These are phyloP conservation scores for Podotricha telesiphe DNA, from an alignment of 2,888 invertebrate species.

Conservation along the genomic window DNA sequence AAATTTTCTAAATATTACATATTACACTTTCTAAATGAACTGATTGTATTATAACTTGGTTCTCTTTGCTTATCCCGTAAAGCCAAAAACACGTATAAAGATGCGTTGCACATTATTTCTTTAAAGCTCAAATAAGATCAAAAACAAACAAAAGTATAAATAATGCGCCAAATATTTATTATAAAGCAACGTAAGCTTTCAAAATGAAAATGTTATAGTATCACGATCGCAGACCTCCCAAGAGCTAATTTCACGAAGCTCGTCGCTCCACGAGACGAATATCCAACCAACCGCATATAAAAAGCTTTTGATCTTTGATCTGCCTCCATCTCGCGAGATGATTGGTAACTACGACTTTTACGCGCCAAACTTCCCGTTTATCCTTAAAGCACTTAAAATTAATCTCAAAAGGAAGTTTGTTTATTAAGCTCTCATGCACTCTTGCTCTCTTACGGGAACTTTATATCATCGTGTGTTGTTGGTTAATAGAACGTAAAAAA, in stretches of 20 bases:
- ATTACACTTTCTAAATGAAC: too few relatives aligned
- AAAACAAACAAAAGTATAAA: not conserved
- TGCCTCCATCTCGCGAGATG: constrained; percentile 42
- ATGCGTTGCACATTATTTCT: too few relatives aligned
- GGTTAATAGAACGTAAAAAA: not conserved
- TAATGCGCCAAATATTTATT: not conserved
- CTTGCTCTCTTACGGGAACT: constrained; percentile 29
- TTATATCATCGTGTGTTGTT: not conserved
- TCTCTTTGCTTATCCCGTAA: too few relatives aligned
- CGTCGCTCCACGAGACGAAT: constrained; percentile 7
- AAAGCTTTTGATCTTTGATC: constrained; percentile 41
- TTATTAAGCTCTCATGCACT: constrained; percentile 31
- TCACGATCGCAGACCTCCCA: constrained; percentile 13
- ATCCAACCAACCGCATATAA: constrained; percentile 30
- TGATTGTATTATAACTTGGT: too few relatives aligned
- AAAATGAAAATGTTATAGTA: constrained; percentile 4
- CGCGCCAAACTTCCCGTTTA: constrained; percentile 41
- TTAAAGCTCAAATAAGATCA: not conserved
- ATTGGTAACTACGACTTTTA: constrained; percentile 42
- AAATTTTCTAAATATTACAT: too few relatives aligned
- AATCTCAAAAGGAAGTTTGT: constrained; percentile 41
- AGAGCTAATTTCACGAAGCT: constrained; percentile 15
- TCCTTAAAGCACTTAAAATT: constrained; percentile 40
- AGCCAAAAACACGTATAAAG: too few relatives aligned
- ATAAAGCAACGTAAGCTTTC: not conserved